Conservation (phyloP, 2,888 invertebrate genomes). For the Mythimna albipuncta region DNA sequence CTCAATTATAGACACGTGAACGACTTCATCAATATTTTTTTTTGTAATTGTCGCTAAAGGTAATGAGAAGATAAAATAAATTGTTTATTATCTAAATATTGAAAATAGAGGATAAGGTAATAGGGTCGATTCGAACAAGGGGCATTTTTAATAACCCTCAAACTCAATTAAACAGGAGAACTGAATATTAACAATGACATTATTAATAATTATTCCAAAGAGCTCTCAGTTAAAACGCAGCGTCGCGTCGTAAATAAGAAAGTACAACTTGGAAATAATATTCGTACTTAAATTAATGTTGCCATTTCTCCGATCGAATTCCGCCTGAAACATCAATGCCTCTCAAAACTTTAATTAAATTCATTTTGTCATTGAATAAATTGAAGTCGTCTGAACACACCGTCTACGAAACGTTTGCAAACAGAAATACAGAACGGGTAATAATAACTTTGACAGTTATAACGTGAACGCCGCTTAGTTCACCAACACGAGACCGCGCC, state of each 20-base stretch:
- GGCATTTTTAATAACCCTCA: neutral
- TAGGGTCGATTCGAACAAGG: neutral
- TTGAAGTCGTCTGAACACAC: slow-evolving; percentile 53
- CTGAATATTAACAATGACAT: slow-evolving; percentile 36
- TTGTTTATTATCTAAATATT: neutral
- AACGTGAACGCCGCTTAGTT: slow-evolving; percentile 77
- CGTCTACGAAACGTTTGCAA: slow-evolving; percentile 67
- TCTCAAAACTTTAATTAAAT: slow-evolving; percentile 75
- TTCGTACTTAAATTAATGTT: slow-evolving; percentile 61
- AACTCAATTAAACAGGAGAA: slow-evolving; percentile 4
- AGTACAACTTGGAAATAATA: slow-evolving; percentile 39
- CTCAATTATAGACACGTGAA: slow-evolving; percentile 35
- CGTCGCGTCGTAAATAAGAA: slow-evolving; percentile 44
- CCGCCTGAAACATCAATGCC: slow-evolving; percentile 71
- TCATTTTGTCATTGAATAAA: slow-evolving; percentile 76
- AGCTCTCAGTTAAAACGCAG: slow-evolving; percentile 8
- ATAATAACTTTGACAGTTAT: slow-evolving; percentile 86
- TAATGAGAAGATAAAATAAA: neutral
- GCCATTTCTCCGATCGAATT: slow-evolving; percentile 66
- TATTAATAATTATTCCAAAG: slow-evolving; percentile 23
- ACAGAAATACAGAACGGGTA: slow-evolving; percentile 73
- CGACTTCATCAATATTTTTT: slow-evolving; percentile 14
- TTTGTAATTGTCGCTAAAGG: slow-evolving; percentile 17
- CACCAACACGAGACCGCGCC: slow-evolving; percentile 70
- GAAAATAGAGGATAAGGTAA: neutral